These are phyloP conservation scores for Andrena trimmerana DNA, from an alignment of 2,888 invertebrate genomes.

Conservation along the genomic window DNA sequence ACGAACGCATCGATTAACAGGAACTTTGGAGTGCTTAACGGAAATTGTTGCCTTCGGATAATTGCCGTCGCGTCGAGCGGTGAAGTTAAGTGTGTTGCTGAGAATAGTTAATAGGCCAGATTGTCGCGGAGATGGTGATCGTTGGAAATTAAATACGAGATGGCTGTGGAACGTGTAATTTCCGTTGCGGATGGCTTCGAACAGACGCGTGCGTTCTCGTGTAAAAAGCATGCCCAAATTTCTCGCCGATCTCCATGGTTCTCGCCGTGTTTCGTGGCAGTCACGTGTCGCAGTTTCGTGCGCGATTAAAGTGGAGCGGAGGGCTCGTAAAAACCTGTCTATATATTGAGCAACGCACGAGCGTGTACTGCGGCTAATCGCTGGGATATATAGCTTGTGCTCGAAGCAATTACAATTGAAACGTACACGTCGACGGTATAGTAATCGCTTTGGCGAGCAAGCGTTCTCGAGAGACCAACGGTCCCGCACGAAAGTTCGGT, in stretches of 20 bases:
- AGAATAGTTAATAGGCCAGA: neutral
- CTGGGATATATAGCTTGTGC: conserved; percentile 48
- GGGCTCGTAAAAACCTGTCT: conserved; percentile 21
- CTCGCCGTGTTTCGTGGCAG: neutral
- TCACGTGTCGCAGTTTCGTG: conserved; percentile 5
- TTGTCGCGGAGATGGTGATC: neutral
- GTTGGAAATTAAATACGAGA: neutral
- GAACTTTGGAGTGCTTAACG: neutral
- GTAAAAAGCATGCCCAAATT: conserved; percentile 23
- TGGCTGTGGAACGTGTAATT: neutral
- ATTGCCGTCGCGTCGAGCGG: no score
- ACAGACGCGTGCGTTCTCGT: conserved; percentile 34
- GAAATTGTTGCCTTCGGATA: neutral
- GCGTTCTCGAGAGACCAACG: conserved; percentile 6
- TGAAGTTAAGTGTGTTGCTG: no score
- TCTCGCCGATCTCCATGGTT: neutral
- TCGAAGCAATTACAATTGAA: conserved; percentile 58
- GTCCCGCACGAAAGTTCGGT: neutral
- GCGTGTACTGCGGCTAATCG: conserved; percentile 40
- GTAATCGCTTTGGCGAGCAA: neutral
- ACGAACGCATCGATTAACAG: conserved; percentile 35
- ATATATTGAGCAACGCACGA: conserved; percentile 53
- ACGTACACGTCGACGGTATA: conserved; percentile 68
- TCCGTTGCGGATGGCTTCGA: neutral
- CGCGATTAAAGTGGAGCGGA: conserved; percentile 6